Conservation (phyloP, 1,140 invertebrate genomes). For the Leguminivora glycinivorella region DNA sequence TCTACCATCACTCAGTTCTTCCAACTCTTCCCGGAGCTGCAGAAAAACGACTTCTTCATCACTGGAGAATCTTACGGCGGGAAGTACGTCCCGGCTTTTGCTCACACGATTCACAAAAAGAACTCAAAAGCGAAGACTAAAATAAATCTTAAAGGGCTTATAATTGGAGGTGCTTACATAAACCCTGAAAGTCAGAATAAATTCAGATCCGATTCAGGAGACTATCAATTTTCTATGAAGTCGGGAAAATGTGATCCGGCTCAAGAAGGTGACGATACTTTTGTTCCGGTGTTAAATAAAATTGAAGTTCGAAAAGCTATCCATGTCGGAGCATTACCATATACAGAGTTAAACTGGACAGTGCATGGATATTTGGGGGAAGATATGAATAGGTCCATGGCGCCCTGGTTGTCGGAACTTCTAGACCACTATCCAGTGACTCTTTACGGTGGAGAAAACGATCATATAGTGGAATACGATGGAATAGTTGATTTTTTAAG, state of each 20-base stretch:
- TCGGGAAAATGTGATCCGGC: constrained; percentile 66
- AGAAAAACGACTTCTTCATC: constrained; percentile 85
- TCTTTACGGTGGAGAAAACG: constrained; percentile 91
- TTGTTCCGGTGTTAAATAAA: constrained; percentile 80
- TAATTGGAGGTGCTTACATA: constrained; percentile 91
- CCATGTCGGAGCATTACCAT: constrained; percentile 90
- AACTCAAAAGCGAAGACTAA: constrained; percentile 77
- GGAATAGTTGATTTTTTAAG: constrained; percentile 86
- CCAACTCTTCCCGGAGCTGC: constrained; percentile 84
- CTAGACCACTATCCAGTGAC: constrained; percentile 84
- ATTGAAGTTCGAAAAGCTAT: constrained; percentile 84
- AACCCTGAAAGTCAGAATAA: constrained; percentile 88
- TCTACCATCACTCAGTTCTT: constrained; percentile 86
- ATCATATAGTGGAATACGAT: constrained; percentile 92
- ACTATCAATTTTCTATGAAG: constrained; percentile 82
- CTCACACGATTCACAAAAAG: constrained; percentile 86
- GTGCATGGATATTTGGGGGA: constrained; percentile 85
- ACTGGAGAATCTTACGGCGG: constrained; percentile 94
- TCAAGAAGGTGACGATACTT: not conserved
- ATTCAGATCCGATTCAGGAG: constrained; percentile 44
- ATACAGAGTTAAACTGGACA: constrained; percentile 78
- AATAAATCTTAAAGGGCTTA: constrained; percentile 86
- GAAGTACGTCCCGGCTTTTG: constrained; percentile 89
- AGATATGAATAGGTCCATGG: constrained; percentile 92
- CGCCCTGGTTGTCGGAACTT: constrained; percentile 86